Evolutionary conservation across 2,113 vertebrate genomes (phyloP), one percentile per base, ranked within the genome.

Genomic region (Heliornis fulica): DNA sequence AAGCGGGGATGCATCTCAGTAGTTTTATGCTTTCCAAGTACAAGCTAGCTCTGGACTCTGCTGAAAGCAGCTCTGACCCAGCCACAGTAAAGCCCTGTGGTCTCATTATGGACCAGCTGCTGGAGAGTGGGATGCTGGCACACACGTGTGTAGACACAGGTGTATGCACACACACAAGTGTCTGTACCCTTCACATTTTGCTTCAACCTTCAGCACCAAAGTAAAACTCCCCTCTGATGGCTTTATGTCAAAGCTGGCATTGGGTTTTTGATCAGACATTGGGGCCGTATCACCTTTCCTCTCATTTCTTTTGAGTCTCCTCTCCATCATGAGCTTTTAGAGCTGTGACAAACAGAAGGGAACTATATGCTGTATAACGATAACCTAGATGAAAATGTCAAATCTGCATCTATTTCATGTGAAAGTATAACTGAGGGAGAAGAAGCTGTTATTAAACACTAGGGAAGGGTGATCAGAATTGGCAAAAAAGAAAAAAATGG

Each of bases 191-290:
- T 53, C 40, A 38, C 34, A 15, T 13, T 83, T 69, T 54, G 8
- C 43, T 68, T 70, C 0, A 0, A 53, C 46, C 45, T 69, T 60
- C 81, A 65, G 26, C 0, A 0, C 56, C 36, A 43, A 57, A 78
- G 19, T 7, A 40, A 74, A 84, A 61, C 40, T 83, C 31, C 4
- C 5, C 7, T 87, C 64, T 83, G 17, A 40, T 28, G 76, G 78
- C 50, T 61, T 78, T 79, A 13, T 16, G 17, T 38, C 59, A 78
- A 74, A 82, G n/a, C 48, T 16, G 23, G 22, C 29, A 21, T 23
- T 31, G 36, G 48, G 57, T 74, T 84, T 79, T 48, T 57, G 53
- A 34, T 69, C 31, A 50, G 38, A 36, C 60, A 41, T 87, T 82
- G 57, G 40, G 77, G 17, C 17, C 0, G 0, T 50, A 50, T 46